These are phyloP conservation scores for Folsomia manolachei DNA, from an alignment of 2,888 invertebrate species.

Conservation along the genomic window DNA sequence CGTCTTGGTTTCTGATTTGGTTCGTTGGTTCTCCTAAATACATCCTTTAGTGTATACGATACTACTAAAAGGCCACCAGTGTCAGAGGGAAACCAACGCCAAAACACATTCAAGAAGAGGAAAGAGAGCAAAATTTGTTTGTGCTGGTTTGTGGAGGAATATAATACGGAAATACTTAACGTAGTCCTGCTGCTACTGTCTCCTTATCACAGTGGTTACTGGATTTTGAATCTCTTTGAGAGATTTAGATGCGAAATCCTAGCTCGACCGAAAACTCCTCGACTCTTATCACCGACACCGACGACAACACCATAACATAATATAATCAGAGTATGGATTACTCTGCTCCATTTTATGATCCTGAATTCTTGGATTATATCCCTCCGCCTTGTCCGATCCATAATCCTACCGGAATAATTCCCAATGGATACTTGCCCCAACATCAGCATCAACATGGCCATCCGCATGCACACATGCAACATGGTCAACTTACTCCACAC, in stretches of 20 bases:
- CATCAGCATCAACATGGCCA: conserved; percentile 47
- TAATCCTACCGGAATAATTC: conserved; percentile 49
- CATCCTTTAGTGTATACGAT: not conserved
- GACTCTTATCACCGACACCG: not conserved
- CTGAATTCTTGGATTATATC: conserved; percentile 51
- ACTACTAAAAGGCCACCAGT: not conserved
- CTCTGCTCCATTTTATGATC: conserved; percentile 50
- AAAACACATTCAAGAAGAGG: no score
- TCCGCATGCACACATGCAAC: conserved; percentile 46
- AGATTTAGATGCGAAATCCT: conserved; percentile 1
- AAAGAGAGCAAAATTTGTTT: no score
- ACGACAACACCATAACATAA: conserved; percentile 15
- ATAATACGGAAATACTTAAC: not conserved
- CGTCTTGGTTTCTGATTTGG: conserved; percentile 5
- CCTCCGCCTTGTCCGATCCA: conserved; percentile 51
- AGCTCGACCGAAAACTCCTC: not conserved
- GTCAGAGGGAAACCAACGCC: not conserved
- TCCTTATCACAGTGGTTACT: no score
- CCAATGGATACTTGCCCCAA: conserved; percentile 50
- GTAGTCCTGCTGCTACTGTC: not conserved
- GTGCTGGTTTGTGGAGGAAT: not conserved
- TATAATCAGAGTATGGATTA: conserved; percentile 47
- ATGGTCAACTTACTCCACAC: conserved; percentile 39
- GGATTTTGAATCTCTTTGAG: no score
- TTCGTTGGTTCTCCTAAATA: not conserved